A percentile compares a stretch with the other conserved stretches of the same genome.
Evolutionary conservation across 92 coral and sea anemone species (phyloP).

Genomic region (Virgularia gustaviana): DNA sequence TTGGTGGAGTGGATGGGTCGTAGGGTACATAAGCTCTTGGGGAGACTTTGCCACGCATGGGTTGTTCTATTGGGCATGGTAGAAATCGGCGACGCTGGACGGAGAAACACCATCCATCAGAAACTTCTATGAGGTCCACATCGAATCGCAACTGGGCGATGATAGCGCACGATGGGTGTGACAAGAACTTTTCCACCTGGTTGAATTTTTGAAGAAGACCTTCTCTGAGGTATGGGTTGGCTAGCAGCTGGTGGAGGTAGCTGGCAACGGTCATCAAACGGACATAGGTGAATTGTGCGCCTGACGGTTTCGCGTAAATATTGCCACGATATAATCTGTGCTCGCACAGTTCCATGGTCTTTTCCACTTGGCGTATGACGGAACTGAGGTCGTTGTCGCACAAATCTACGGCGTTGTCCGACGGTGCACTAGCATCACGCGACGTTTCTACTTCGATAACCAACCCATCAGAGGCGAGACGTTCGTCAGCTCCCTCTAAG

Average conservation of each 20-base stretch:
- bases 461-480: too few relatives aligned
- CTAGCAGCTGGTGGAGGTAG: constrained; percentile 3
- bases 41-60: background rate
- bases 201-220: background rate
- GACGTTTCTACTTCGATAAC: too few relatives aligned
- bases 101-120: constrained; percentile 1
- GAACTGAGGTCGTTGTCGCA: too few relatives aligned
- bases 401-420: too few relatives aligned
- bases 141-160: constrained; percentile 9
- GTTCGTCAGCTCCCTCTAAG: too few relatives aligned
- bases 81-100: background rate
- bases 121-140: constrained; percentile 8
- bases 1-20: background rate
- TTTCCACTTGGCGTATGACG: too few relatives aligned
- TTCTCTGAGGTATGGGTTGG: background rate
- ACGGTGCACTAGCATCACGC: too few relatives aligned
- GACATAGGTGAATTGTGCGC: background rate
- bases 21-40: constrained; percentile 11
- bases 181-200: background rate
- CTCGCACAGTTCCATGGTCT: too few relatives aligned
- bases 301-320: background rate
- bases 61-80: background rate
- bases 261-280: background rate
- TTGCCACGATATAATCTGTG: background rate
- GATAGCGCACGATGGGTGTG: background rate